These are phyloP conservation scores for Dascyllus trimaculatus DNA, from an alignment of 2,113 vertebrate genomes.

Conservation along the genomic window DNA sequence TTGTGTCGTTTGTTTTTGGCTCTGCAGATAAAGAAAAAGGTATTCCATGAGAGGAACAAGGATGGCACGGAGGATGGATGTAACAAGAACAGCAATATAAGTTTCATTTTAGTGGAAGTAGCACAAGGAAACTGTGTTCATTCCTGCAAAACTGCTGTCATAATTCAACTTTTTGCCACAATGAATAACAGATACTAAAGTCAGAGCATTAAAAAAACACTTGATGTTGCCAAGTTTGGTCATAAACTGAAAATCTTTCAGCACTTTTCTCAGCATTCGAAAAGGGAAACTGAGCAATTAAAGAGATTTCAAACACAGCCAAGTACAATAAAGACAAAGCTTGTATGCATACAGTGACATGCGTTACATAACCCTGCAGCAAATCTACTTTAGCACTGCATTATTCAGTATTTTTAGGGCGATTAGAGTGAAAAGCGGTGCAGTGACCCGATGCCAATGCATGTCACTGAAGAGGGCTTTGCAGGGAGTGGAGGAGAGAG, in stretches of 20 bases:
- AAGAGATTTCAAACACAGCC: no score
- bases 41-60: background rate
- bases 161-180: background rate
- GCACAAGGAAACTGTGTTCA: background rate
- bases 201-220: constrained; percentile 2
- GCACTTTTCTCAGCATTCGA: no score
- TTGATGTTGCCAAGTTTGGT: no score
- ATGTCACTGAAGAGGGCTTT: constrained; percentile 4
- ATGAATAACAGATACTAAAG: background rate
- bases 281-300: no score
- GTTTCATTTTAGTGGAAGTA: background rate
- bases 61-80: background rate
- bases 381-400: background rate
- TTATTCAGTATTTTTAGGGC: background rate
- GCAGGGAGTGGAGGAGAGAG: constrained; percentile 29
- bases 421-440: constrained; percentile 7
- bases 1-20: no score
- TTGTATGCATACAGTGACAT: background rate
- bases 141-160: background rate
- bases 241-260: no score
- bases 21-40: background rate
- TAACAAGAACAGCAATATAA: background rate
- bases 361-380: background rate
- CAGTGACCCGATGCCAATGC: constrained; percentile 9
- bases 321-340: background rate